phyloP scores from a whole-genome alignment of 1,140 invertebrate species.

The Camponotus pennsylvanicus region DNA sequence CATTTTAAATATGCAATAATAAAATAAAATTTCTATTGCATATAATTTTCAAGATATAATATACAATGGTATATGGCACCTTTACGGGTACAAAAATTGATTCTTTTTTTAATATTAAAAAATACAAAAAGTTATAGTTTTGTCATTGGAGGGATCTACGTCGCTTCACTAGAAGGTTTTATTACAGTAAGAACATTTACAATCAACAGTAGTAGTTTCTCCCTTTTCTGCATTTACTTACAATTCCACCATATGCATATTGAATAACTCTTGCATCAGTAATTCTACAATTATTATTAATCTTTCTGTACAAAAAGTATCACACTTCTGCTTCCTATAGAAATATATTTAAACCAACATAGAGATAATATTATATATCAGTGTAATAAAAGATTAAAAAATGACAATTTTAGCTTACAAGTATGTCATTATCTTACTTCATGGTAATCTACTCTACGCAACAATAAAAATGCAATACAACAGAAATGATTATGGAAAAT shows the following conservation, averaged over 20 bases:
- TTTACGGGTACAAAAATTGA: conserved; percentile 34
- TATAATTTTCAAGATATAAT: conserved; percentile 25
- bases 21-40: neutral
- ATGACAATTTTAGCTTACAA: conserved; percentile 27
- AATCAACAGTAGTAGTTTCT: neutral
- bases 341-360: neutral
- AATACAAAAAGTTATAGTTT: conserved; percentile 7
- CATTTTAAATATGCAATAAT: conserved; percentile 12
- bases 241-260: no score
- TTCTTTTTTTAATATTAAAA: conserved; percentile 33
- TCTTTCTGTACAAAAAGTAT: neutral
- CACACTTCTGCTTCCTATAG: neutral
- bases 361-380: neutral
- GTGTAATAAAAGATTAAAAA: conserved; percentile 2
- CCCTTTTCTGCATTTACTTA: neutral
- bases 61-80: conserved; percentile 19
- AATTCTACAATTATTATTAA: neutral
- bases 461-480: conserved; percentile 9
- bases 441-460: conserved; percentile 43
- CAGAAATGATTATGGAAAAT: neutral
- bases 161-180: conserved; percentile 38
- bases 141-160: conserved; percentile 28
- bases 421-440: conserved; percentile 43
- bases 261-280: neutral
- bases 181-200: conserved; percentile 26